Base-by-base conservation (phyloP, 2,797 vertebrate genomes). In the Poeciliopsis paucimaculata region DNA sequence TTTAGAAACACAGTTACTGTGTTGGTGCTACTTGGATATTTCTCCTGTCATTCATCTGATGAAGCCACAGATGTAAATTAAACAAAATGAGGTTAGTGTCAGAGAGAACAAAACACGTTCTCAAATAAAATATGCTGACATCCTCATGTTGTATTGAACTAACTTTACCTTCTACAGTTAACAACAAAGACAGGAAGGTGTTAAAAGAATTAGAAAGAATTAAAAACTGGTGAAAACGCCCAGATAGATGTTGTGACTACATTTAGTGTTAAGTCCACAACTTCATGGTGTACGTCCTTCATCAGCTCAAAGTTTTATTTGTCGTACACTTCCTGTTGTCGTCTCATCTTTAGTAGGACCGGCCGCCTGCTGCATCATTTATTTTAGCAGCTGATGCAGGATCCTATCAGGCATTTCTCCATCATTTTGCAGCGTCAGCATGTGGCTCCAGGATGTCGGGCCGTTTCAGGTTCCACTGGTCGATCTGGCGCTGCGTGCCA, bases 391-490 rank as follows among this genome's bases (percentile, higher is more conserved):
- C 13, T 28, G 49, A 78, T 13, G 13, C 4, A 26, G 26, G 26
- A 5, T 45, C 0, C 75, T 20, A 84, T 91, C 87, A 92, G 78
- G 84, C 77, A 82, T 83, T 86, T 77, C 88, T 88, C 16, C 82
- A 90, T 75, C 77, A 76, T 66, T 94, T 91, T 5, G 76, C 82
- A 0, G 73, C 76, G 57, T 91, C 90, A 0, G 79, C 2, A 49
- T 82, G 79, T 2, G 82, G 70, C 73, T 91, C 91, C 86, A 87
- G 31, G 51, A 74, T 5, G 8, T 57, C 77, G 0, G 92, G 88
- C n/a, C 74, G 86, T 62, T 93, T 94, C 84, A 93, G 88, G 34
- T 81, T 88, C 94, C 94, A 96, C 64, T 92, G 90, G 78, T 94
- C 88, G 0, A 81, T 53, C 18, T 86, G 91, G 83, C 83, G 89